Conservation (phyloP, 2,113 vertebrate genomes). For the Poeciliopsis turrubarensis region DNA sequence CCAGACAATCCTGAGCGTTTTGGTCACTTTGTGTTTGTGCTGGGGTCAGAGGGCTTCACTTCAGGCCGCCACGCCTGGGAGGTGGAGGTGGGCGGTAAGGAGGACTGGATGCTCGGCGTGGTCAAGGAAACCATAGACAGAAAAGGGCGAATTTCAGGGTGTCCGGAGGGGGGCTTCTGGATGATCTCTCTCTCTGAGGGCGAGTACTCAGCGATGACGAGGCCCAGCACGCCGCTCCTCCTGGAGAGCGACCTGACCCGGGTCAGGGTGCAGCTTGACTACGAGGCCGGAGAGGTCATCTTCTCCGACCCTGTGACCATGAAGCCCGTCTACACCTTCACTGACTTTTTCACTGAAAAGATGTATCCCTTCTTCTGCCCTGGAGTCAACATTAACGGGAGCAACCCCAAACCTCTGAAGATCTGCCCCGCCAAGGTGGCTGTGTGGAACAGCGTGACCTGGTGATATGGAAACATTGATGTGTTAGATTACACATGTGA, state of each 20-base stretch:
- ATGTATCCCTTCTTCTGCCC: slow-evolving; percentile 84
- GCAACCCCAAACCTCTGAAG: slow-evolving; percentile 77
- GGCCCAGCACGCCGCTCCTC: slow-evolving; percentile 66
- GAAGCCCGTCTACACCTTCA: slow-evolving; percentile 77
- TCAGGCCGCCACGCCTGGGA: slow-evolving; percentile 81
- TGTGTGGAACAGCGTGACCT: slow-evolving; percentile 80
- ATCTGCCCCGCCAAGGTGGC: slow-evolving; percentile 80
- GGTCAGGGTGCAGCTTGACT: slow-evolving; percentile 80
- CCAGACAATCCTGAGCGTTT: slow-evolving; percentile 80
- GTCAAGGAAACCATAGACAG: slow-evolving; percentile 77
- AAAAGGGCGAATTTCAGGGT: slow-evolving; percentile 79
- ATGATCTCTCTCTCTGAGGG: slow-evolving; percentile 79
- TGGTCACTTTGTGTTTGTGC: slow-evolving; percentile 80
- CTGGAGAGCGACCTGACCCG: slow-evolving; percentile 58
- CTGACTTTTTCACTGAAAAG: slow-evolving; percentile 74
- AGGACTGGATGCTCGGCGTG: slow-evolving; percentile 82
- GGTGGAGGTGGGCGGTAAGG: slow-evolving; percentile 79
- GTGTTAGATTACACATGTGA: neutral
- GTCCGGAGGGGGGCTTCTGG: slow-evolving; percentile 81
- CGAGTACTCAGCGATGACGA: slow-evolving; percentile 79
- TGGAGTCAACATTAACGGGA: slow-evolving; percentile 81
- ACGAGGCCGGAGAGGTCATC: slow-evolving; percentile 72
- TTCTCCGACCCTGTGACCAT: slow-evolving; percentile 77
- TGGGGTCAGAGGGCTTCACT: slow-evolving; percentile 79
- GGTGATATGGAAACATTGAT: slow-evolving; percentile 62